Evolutionary conservation across 2,113 vertebrate genomes (phyloP).

Genomic region (Pollimyrus isidori): DNA sequence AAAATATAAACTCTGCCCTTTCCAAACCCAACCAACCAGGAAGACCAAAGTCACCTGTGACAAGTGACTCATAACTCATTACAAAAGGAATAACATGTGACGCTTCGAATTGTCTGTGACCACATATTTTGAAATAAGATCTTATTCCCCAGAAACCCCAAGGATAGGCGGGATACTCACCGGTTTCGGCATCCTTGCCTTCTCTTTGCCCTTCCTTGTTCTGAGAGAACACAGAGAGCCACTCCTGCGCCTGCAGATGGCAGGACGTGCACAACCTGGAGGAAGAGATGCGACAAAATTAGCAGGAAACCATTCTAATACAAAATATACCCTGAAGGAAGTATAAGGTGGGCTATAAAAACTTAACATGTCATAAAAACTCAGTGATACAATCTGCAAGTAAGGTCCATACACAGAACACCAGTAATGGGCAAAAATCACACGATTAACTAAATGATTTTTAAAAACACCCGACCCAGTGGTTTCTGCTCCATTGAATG

Average conservation of each 20-base stretch:
- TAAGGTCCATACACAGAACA: not conserved
- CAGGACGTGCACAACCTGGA: conserved; percentile 35
- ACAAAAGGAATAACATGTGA: not conserved
- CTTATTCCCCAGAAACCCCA: not conserved
- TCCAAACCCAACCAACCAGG: not conserved
- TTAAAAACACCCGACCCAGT: not conserved
- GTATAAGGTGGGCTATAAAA: not conserved
- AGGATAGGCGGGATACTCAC: conserved; percentile 41
- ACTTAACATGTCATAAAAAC: not conserved
- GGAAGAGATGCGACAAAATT: conserved; percentile 3
- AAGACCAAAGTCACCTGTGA: not conserved
- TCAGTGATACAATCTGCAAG: not conserved
- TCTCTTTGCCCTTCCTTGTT: conserved; percentile 42
- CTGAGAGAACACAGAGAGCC: conserved; percentile 37
- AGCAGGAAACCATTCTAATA: not conserved
- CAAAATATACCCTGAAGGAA: not conserved
- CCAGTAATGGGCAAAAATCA: not conserved
- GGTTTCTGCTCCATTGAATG: not conserved
- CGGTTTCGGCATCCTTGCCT: conserved; percentile 63
- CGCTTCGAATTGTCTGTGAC: not conserved
- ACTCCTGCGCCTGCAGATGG: conserved; percentile 38
- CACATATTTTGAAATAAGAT: not conserved
- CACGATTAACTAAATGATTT: not conserved
- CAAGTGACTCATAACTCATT: not conserved
- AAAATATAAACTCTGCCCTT: not conserved